phyloP scores from a whole-genome alignment of 2,113 vertebrate species.

The Pomatorhinus ruficollis region DNA sequence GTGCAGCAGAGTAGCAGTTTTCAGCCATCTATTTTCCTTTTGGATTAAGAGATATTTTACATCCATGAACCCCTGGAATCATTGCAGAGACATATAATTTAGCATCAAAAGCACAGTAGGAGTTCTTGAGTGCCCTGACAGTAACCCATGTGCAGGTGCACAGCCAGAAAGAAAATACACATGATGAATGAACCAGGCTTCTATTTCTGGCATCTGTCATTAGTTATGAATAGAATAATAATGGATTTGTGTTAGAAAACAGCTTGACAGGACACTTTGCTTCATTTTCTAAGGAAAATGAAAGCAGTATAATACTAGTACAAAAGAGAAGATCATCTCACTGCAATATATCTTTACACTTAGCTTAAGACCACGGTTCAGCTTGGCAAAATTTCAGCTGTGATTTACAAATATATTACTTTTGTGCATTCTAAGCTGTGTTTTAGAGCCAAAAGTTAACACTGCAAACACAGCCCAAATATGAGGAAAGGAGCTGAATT shows the following conservation, averaged over 20 bases:
- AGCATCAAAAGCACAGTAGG: not conserved
- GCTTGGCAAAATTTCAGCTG: not conserved
- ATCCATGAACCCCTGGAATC: not conserved
- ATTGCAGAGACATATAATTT: not conserved
- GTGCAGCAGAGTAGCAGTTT: not conserved
- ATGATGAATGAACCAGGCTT: not conserved
- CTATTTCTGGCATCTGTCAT: not conserved
- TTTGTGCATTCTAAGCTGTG: not conserved
- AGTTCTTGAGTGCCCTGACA: not conserved
- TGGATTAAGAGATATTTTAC: not conserved
- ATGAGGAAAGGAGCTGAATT: not conserved
- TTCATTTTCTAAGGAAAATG: not conserved
- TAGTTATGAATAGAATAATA: slow-evolving; percentile 19
- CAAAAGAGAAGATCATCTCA: not conserved
- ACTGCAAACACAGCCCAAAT: not conserved
- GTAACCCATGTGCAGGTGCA: not conserved
- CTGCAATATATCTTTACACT: not conserved
- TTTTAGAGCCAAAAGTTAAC: not conserved
- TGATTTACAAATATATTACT: not conserved
- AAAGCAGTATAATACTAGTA: not conserved
- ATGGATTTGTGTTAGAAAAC: not conserved
- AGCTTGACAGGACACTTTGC: not conserved
- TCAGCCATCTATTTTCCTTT: not conserved
- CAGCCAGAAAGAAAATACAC: not conserved
- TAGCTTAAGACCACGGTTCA: not conserved